A percentile compares a stretch with the other conserved stretches of the same genome.
Conservation (phyloP, 2,888 invertebrate species). For the Dendrolimus houi region DNA sequence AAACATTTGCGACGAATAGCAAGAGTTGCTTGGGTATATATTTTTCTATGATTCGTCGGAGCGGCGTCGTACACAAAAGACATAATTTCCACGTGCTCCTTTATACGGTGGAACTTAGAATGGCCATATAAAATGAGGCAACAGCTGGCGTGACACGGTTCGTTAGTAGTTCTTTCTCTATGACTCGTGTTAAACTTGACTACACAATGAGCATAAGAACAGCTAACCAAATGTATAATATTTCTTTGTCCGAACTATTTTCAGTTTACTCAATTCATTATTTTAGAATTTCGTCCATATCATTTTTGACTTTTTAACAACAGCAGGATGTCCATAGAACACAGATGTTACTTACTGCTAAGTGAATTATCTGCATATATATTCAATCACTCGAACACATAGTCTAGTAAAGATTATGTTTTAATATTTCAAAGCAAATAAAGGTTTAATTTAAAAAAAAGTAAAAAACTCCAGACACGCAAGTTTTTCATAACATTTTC, state of each 20-base stretch:
- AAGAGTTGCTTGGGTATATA: conserved; percentile 5
- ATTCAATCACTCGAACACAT: no score
- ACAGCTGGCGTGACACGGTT: conserved; percentile 39
- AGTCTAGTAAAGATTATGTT: no score
- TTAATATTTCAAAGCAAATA: no score
- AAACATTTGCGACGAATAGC: not conserved
- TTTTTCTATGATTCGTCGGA: conserved; percentile 18
- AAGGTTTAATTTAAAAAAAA: no score
- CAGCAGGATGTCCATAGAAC: no score
- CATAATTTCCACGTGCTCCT: conserved; percentile 31
- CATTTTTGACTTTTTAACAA: no score
- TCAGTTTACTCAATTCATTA: not conserved
- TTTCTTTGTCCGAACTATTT: not conserved
- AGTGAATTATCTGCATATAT: no score
- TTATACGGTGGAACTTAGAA: conserved; percentile 25
- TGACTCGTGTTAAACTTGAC: conserved; percentile 16
- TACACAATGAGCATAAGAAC: conserved; percentile 6
- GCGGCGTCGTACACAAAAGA: conserved; percentile 9
- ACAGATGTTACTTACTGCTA: no score
- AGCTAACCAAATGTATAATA: conserved; percentile 2
- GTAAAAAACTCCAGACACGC: no score
- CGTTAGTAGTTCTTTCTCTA: conserved; percentile 44
- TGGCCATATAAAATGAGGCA: conserved; percentile 42
- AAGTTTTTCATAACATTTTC: no score
- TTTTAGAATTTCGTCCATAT: not conserved